Evolutionary conservation across 2,888 invertebrate species (phyloP).

Genomic region (Crocallis elinguaria): DNA sequence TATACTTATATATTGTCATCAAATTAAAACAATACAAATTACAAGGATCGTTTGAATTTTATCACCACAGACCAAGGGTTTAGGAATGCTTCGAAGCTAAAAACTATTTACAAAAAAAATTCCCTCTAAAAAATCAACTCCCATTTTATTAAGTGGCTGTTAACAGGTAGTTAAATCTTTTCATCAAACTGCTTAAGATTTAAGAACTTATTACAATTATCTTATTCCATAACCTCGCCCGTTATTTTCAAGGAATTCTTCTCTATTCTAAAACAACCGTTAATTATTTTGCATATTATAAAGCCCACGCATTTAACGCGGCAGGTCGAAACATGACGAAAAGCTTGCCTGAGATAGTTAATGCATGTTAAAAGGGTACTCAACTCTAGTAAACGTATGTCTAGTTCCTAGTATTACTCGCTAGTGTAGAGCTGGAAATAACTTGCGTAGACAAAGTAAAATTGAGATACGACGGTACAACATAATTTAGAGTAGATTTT

Average conservation of each 20-base stretch:
- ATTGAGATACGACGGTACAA: no score
- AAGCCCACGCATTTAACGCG: background rate
- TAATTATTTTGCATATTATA: background rate
- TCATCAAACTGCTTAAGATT: no score
- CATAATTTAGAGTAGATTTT: background rate
- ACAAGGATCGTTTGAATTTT: conserved; percentile 26
- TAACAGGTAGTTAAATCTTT: no score
- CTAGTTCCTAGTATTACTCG: background rate
- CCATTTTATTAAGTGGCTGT: no score
- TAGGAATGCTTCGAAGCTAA: background rate
- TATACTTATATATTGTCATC: conserved; percentile 18
- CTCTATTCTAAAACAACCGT: background rate
- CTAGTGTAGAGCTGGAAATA: background rate
- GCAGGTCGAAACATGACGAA: conserved; percentile 17
- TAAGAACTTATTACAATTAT: background rate
- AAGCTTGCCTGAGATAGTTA: conserved; percentile 19
- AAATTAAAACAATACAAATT: conserved; percentile 26
- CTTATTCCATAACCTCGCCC: background rate
- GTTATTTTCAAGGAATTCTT: background rate
- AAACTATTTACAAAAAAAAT: background rate
- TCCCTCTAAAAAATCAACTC: no score
- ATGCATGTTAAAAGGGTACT: conserved; percentile 22
- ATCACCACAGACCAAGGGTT: conserved; percentile 10
- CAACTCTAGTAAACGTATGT: background rate
- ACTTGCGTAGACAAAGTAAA: background rate